Percentiles rank a stretch among this genome's conserved stretches.
Conservation (phyloP, 2,797 vertebrate species). For the Lepidocolaptes lacrymiger region DNA sequence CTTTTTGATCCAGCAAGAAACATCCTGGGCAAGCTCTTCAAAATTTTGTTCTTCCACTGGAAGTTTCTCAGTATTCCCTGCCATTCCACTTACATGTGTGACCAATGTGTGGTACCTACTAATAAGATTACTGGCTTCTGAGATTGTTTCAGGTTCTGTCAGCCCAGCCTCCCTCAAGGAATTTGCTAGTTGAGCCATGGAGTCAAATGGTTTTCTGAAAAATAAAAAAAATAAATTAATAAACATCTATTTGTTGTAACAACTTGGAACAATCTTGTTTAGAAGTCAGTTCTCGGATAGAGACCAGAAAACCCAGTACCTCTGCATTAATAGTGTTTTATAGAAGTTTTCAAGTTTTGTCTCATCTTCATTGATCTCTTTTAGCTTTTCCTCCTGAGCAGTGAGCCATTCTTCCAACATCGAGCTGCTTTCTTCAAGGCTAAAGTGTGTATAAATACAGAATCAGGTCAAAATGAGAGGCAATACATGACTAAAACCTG, state of each 20-base stretch:
- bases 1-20: constrained; percentile 76
- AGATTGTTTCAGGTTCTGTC: constrained; percentile 76
- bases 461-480: not conserved
- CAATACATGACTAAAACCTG: not conserved
- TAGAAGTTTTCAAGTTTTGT: constrained; percentile 70
- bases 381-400: constrained; percentile 79
- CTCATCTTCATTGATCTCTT: constrained; percentile 63
- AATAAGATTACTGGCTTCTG: constrained; percentile 76
- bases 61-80: constrained; percentile 57
- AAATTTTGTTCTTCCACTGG: constrained; percentile 76
- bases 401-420: constrained; percentile 84
- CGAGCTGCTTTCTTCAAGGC: constrained; percentile 81
- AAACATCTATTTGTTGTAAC: not conserved
- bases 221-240: not conserved
- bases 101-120: constrained; percentile 80
- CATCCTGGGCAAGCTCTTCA: constrained; percentile 67
- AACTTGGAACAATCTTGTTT: not conserved
- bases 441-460: constrained; percentile 49
- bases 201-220: constrained; percentile 78
- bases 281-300: not conserved
- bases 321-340: constrained; percentile 80
- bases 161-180: constrained; percentile 82
- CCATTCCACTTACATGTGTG: constrained; percentile 37
- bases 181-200: constrained; percentile 75
- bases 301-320: constrained; percentile 70